Evolutionary conservation across 2,888 invertebrate genomes (phyloP), one percentile per base, ranked within the genome.

Genomic region (Dendrolimus houi): DNA sequence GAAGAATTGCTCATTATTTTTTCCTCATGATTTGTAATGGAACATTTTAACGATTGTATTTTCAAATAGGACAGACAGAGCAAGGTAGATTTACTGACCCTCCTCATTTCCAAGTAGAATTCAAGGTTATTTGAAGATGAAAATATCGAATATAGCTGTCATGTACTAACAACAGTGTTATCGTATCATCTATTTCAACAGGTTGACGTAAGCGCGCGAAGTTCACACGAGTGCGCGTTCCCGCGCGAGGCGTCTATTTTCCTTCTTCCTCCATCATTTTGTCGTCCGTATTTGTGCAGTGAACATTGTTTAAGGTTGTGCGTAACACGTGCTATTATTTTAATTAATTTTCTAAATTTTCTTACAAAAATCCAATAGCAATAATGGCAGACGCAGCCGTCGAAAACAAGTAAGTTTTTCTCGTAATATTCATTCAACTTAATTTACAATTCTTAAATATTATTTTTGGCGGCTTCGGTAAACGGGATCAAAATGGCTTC

Each of bases 371-470:
- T 62, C 61, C 67, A 72, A 71, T 69, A 67, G 81, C 71, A 74
- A 92, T 71, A 87, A 94, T 94, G 94, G 93, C 94, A 85, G 94
- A 94, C 85, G 93, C 94, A 84, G 94, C 94, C 73, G 88, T 92
- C 65, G 92, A 93, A 79, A 92, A 92, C 80, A 93, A 92, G 94
- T 94, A 92, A 94, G 94, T 93, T 75, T 63, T 67, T 69, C 67
- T 64, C 29, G 65, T 56, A 53, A 60, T 60, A 64, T 72, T 75
- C 59, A 65, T 64, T 73, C 60, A 70, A 58, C 64, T 67, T 59
- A 61, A 54, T 41, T 54, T 64, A 69, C 61, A 72, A 74, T 74
- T 60, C 9, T 10, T 56, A 61, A 60, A 62, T 63, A 66, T 67
- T 65, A 74, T 67, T 85, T 89, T 90, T 89, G 88, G 89, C 89